Conservation (phyloP, 37 sponge, comb jelly and placozoan genomes). For the Chondrosia reniformis region DNA sequence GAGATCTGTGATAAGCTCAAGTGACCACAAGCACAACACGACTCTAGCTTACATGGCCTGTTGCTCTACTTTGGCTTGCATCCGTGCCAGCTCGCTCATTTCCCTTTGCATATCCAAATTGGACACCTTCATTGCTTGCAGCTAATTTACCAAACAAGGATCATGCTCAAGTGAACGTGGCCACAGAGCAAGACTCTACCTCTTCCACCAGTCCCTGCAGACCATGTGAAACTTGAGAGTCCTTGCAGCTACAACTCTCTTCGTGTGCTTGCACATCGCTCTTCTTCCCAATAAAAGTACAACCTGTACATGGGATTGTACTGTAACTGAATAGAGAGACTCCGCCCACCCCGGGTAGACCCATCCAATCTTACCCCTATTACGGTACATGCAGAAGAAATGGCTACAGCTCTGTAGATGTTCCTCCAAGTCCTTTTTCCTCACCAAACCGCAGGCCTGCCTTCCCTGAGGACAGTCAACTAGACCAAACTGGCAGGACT, state of each 20-base stretch:
- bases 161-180: too few relatives aligned
- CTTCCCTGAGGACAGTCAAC: conserved; percentile 68
- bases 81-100: background rate
- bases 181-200: background rate
- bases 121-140: background rate
- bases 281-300: conserved; percentile 50
- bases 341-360: too few relatives aligned
- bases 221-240: background rate
- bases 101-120: background rate
- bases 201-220: background rate
- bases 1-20: background rate
- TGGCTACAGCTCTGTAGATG: conserved; percentile 45
- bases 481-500: conserved; percentile 45
- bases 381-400: background rate
- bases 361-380: background rate
- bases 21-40: background rate
- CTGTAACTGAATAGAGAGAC: background rate
- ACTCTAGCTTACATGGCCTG: background rate
- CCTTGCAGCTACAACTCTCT: conserved; percentile 36
- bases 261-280: conserved; percentile 52
- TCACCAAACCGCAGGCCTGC: conserved; percentile 49
- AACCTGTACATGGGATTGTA: conserved; percentile 31
- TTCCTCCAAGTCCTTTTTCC: conserved; percentile 51
- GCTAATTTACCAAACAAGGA: background rate
- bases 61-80: background rate